phyloP scores from a whole-genome alignment of 2,888 invertebrate genomes.

The Oscheius onirici region DNA sequence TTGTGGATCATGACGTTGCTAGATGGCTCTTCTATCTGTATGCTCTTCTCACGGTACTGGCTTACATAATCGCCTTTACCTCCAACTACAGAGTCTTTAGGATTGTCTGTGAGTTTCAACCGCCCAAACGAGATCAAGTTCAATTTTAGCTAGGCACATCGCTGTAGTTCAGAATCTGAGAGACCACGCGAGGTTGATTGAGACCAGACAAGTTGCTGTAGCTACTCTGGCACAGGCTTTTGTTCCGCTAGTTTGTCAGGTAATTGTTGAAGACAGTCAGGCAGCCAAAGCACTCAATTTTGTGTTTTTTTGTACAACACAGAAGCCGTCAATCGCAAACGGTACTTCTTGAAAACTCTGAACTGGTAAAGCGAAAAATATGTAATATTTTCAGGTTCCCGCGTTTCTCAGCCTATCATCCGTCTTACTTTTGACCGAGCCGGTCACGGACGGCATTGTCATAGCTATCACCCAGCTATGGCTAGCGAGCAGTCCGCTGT shows the following conservation, averaged over 20 bases:
- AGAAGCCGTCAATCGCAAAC: too few relatives aligned
- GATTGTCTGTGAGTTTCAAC: conserved; percentile 47
- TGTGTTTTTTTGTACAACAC: too few relatives aligned
- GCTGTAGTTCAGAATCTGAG: conserved; percentile 58
- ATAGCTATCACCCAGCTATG: conserved; percentile 61
- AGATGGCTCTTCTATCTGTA: conserved; percentile 54
- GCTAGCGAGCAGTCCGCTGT: conserved; percentile 58
- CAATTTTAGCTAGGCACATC: conserved; percentile 57
- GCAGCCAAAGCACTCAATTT: too few relatives aligned
- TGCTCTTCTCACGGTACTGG: conserved; percentile 54
- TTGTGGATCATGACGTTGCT: conserved; percentile 55
- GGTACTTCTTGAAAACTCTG: too few relatives aligned
- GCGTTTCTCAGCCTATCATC: conserved; percentile 63
- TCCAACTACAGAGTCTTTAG: conserved; percentile 61
- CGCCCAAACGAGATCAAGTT: not conserved
- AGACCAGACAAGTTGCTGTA: conserved; percentile 64
- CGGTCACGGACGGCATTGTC: conserved; percentile 52
- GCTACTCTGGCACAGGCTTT: conserved; percentile 64
- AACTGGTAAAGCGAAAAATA: not conserved
- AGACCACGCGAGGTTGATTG: conserved; percentile 56
- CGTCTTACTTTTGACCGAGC: conserved; percentile 53
- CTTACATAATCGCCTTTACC: conserved; percentile 60
- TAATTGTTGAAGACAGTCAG: conserved; percentile 29
- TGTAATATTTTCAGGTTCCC: conserved; percentile 54
- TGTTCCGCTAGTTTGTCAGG: conserved; percentile 64